Conservation (phyloP, 2,888 invertebrate species). For the Quadroppia sp. region DNA sequence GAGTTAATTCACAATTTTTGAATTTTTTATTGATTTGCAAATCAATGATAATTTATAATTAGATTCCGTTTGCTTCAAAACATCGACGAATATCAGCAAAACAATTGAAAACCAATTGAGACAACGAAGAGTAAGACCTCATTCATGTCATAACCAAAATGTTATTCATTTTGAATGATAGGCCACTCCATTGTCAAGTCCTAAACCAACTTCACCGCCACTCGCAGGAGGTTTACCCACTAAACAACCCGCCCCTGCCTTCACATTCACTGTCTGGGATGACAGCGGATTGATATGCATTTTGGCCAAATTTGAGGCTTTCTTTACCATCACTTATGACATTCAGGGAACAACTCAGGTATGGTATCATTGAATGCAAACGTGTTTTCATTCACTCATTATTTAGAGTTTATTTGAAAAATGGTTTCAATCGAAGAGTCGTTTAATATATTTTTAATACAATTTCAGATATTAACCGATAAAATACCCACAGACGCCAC, state of each 20-base stretch:
- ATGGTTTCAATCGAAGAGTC: too few species aligned
- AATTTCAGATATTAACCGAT: conserved; percentile 40
- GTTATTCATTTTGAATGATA: neutral
- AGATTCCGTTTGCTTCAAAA: neutral
- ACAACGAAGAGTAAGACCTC: conserved; percentile 17
- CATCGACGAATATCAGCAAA: neutral
- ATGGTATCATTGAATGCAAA: neutral
- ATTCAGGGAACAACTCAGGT: conserved; percentile 46
- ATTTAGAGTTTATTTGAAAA: too few species aligned
- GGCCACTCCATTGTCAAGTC: neutral
- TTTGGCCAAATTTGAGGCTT: conserved; percentile 48
- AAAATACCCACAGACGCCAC: conserved; percentile 41
- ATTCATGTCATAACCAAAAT: neutral
- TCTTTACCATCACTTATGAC: conserved; percentile 48
- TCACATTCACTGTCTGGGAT: conserved; percentile 48
- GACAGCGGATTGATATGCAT: conserved; percentile 47
- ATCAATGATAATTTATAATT: neutral
- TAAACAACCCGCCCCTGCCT: conserved; percentile 46
- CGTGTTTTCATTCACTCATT: too few species aligned
- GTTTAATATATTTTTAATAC: too few species aligned
- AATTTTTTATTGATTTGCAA: too few species aligned
- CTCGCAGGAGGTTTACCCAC: conserved; percentile 40
- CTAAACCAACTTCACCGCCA: neutral
- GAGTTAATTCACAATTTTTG: too few species aligned
- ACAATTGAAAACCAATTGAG: neutral